Conservation (phyloP, 2,888 invertebrate genomes). For the Camponotus fellah region DNA sequence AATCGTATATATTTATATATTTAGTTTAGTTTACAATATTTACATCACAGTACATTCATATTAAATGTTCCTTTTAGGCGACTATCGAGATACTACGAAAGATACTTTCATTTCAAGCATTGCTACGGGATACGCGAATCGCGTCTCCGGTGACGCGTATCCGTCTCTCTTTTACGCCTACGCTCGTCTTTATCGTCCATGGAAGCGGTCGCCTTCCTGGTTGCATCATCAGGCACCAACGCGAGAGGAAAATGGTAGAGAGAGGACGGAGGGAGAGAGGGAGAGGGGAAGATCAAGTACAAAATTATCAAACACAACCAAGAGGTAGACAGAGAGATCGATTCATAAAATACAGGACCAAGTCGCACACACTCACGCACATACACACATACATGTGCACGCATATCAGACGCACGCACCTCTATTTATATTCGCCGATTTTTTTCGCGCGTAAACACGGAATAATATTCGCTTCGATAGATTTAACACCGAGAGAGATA, state of each 20-base stretch:
- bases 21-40: constrained; percentile 81
- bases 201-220: neutral
- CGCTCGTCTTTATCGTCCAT: constrained; percentile 21
- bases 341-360: constrained; percentile 10
- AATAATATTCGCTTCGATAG: constrained; percentile 58
- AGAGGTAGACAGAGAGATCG: constrained; percentile 26
- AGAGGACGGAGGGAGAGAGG: neutral
- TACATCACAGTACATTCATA: constrained; percentile 78
- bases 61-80: constrained; percentile 72
- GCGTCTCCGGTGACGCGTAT: constrained; percentile 27
- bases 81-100: constrained; percentile 71
- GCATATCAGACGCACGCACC: neutral
- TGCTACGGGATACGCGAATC: constrained; percentile 60
- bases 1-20: constrained; percentile 71
- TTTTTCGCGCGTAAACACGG: constrained; percentile 42
- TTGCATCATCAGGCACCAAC: constrained; percentile 8
- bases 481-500: constrained; percentile 63
- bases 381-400: neutral
- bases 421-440: constrained; percentile 17
- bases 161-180: constrained; percentile 12
- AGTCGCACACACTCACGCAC: neutral
- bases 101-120: constrained; percentile 76
- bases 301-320: constrained; percentile 29
- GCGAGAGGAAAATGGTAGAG: neutral
- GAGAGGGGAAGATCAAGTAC: neutral